Percentiles rank a stretch among this genome's conserved stretches.
Evolutionary conservation across 2,888 invertebrate species (phyloP).

Genomic region (Lacanobia wlatinum): DNA sequence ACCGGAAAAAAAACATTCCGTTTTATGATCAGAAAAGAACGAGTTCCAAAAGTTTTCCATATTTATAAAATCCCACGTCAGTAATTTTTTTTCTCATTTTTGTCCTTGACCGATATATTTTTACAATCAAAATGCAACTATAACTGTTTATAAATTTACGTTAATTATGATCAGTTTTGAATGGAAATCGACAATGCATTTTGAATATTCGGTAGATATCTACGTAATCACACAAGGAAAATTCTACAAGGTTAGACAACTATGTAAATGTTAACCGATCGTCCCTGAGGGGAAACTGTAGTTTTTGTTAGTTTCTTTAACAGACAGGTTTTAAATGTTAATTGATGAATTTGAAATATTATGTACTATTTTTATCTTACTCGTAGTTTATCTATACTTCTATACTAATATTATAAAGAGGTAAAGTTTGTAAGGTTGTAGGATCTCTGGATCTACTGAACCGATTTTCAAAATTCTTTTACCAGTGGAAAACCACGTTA

Average conservation of each 20-base stretch:
- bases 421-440: too few relatives aligned
- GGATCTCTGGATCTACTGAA: too few relatives aligned
- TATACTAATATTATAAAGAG: too few relatives aligned
- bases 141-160: conserved; percentile 1
- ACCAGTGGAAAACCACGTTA: too few relatives aligned
- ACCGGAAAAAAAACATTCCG: conserved; percentile 1
- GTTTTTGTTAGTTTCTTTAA: conserved; percentile 23
- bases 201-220: conserved; percentile 2
- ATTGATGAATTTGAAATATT: neutral
- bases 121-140: neutral
- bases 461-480: too few relatives aligned
- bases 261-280: conserved; percentile 18
- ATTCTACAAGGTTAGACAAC: conserved; percentile 38
- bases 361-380: neutral
- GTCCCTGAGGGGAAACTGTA: conserved; percentile 16
- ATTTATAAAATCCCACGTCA: neutral
- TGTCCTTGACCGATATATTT: conserved; percentile 36
- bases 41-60: neutral
- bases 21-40: conserved; percentile 6
- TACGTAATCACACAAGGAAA: conserved; percentile 34
- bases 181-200: conserved; percentile 4
- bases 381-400: neutral
- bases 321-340: conserved; percentile 20
- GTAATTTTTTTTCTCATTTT: neutral
- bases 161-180: conserved; percentile 13